phyloP scores from a whole-genome alignment of 2,797 vertebrate genomes.

The Balearica regulorum region DNA sequence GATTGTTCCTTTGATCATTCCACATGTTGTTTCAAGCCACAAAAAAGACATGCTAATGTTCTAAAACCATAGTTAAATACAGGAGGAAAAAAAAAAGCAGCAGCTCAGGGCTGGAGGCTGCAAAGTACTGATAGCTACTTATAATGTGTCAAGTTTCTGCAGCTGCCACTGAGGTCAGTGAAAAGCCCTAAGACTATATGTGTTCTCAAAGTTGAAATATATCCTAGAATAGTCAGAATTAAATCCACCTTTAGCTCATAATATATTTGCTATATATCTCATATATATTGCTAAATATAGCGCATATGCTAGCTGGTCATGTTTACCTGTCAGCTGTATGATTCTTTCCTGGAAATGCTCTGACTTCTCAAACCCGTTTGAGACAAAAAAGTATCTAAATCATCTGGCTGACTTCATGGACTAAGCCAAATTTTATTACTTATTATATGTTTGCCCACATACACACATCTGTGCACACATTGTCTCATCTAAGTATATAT shows the following conservation, averaged over 20 bases:
- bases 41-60: not conserved
- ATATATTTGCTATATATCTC: not conserved
- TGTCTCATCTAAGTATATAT: not conserved
- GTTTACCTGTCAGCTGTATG: not conserved
- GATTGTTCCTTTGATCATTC: slow-evolving; percentile 27
- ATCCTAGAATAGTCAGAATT: not conserved
- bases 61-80: not conserved
- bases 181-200: not conserved
- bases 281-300: not conserved
- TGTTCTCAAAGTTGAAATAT: not conserved
- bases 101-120: not conserved
- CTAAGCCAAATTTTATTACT: not conserved
- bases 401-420: not conserved
- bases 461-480: rapidly evolving
- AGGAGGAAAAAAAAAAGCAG: not conserved
- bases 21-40: not conserved
- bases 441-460: not conserved
- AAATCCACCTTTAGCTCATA: not conserved
- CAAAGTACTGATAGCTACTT: not conserved
- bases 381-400: not conserved
- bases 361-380: not conserved
- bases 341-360: not conserved
- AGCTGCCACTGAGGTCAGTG: not conserved
- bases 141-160: not conserved
- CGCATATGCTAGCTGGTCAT: not conserved